Conservation (phyloP, 2,113 vertebrate genomes). For the Dromiciops gliroides region DNA sequence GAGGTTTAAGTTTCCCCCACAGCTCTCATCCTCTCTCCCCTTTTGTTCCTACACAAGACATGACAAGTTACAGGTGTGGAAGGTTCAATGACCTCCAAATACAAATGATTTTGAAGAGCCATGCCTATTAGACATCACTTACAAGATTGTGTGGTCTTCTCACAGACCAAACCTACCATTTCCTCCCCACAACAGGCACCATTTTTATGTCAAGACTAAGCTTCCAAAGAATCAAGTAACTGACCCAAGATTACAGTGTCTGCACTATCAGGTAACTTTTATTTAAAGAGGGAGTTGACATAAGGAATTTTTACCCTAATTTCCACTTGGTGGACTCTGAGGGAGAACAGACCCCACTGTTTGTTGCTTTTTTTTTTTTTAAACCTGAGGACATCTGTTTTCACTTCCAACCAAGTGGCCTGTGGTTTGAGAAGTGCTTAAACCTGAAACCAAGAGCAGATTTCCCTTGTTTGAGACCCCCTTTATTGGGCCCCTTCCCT, state of each 20-base stretch:
- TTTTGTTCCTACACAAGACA: neutral
- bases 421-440: conserved; percentile 27
- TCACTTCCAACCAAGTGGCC: neutral
- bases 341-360: conserved; percentile 12
- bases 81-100: neutral
- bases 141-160: neutral
- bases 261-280: neutral
- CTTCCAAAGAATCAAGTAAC: neutral
- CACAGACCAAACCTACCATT: neutral
- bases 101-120: neutral
- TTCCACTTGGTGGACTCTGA: neutral
- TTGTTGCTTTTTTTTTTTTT: conserved; percentile 23
- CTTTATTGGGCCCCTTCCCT: neutral
- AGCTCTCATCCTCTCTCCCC: neutral
- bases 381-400: conserved; percentile 55
- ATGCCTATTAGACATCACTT: neutral
- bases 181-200: neutral
- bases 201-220: neutral
- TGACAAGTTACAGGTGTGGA: neutral
- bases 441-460: conserved; percentile 17
- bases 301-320: neutral
- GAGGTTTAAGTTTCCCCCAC: neutral
- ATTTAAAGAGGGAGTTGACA: fast-evolving
- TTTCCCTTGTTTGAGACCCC: neutral
- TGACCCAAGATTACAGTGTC: neutral